These are phyloP conservation scores for Orius laevigatus DNA, from an alignment of 1,140 invertebrate genomes.

Conservation along the genomic window DNA sequence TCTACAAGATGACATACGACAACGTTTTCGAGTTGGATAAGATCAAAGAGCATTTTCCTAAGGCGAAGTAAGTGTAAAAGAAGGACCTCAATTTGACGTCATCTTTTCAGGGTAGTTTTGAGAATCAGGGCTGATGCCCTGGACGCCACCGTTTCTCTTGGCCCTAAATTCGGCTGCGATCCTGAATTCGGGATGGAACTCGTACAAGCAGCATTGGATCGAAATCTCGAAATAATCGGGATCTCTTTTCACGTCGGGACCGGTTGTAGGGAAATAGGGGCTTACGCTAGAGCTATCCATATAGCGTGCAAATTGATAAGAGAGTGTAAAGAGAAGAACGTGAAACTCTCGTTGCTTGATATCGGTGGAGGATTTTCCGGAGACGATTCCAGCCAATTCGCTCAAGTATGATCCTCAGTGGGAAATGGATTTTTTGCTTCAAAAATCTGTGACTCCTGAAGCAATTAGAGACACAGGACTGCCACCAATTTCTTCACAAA, in stretches of 20 bases:
- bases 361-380: slow-evolving; percentile 7
- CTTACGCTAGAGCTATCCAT: slow-evolving; percentile 26
- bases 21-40: slow-evolving; percentile 88
- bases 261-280: slow-evolving; percentile 28
- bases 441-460: too few relatives aligned
- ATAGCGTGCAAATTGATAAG: not conserved
- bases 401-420: not conserved
- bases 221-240: slow-evolving; percentile 40
- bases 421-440: too few relatives aligned
- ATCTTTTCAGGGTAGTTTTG: slow-evolving; percentile 7
- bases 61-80: slow-evolving; percentile 39
- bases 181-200: slow-evolving; percentile 27
- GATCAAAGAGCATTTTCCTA: slow-evolving; percentile 65
- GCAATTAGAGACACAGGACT: too few relatives aligned
- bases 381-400: not conserved
- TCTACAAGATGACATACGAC: slow-evolving; percentile 88
- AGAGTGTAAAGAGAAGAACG: not conserved
- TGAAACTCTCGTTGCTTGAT: not conserved
- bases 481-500: too few relatives aligned
- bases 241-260: slow-evolving; percentile 34
- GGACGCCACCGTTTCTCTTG: not conserved
- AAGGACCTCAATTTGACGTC: too few relatives aligned
- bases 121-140: slow-evolving; percentile 7
- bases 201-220: slow-evolving; percentile 33
- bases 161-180: slow-evolving; percentile 42